Evolutionary conservation across 2,888 invertebrate species (phyloP).

Genomic region (Folsomia manolachei): DNA sequence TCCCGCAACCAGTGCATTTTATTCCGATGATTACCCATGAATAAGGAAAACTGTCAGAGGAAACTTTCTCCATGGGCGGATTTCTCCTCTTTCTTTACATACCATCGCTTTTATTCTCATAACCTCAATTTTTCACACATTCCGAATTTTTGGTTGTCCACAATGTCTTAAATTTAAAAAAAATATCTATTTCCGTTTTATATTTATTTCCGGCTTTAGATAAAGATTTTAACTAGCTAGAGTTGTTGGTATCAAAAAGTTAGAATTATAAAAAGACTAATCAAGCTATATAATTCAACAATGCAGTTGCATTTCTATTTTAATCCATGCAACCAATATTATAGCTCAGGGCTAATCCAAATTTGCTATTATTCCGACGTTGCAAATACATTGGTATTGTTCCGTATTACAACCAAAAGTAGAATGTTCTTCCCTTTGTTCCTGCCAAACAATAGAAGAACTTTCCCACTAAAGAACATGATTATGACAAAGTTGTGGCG

Average conservation of each 20-base stretch:
- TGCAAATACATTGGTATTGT: too few species aligned
- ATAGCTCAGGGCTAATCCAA: not conserved
- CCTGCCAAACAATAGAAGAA: not conserved
- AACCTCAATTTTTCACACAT: not conserved
- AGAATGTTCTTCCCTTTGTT: too few species aligned
- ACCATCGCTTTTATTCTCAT: not conserved
- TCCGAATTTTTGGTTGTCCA: too few species aligned
- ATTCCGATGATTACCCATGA: slow-evolving; percentile 24
- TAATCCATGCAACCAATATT: not conserved
- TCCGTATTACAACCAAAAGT: too few species aligned
- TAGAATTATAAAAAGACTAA: too few species aligned
- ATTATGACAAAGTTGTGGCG: not conserved
- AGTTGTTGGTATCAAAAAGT: too few species aligned
- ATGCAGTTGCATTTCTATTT: not conserved
- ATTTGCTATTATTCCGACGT: not conserved
- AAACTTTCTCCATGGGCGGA: not conserved
- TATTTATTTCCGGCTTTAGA: too few species aligned
- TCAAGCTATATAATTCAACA: not conserved
- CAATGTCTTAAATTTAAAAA: too few species aligned
- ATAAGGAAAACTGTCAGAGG: slow-evolving; percentile 2
- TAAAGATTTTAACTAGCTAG: too few species aligned
- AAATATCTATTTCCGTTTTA: too few species aligned
- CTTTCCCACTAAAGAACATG: not conserved
- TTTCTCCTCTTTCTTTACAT: not conserved
- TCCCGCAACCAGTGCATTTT: slow-evolving; percentile 9